Evolutionary conservation across 2,113 vertebrate genomes (phyloP).

Genomic region (Oncorhynchus mykiss): DNA sequence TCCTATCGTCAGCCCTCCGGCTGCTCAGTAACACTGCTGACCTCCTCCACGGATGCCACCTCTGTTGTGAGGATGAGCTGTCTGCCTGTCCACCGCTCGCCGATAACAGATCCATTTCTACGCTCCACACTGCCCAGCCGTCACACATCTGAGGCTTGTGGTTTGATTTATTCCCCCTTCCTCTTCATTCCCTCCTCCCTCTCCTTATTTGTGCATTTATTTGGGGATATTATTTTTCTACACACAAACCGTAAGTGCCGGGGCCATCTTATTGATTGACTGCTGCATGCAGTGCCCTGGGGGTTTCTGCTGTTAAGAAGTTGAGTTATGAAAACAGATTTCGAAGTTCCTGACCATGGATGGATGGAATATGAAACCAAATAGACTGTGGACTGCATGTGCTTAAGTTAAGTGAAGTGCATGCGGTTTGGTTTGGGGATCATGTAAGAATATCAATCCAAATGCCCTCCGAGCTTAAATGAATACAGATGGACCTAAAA

Average conservation of each 20-base stretch:
- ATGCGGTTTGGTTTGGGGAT: not conserved
- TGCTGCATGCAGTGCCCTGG: slow-evolving; percentile 19
- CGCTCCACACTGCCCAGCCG: slow-evolving; percentile 7
- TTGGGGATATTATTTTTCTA: slow-evolving; percentile 54
- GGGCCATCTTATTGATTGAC: slow-evolving; percentile 60
- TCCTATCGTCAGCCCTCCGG: slow-evolving; percentile 50
- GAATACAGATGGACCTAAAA: not conserved
- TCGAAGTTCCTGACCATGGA: slow-evolving; percentile 7
- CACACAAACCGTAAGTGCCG: slow-evolving; percentile 31
- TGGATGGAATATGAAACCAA: no score
- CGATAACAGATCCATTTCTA: slow-evolving; percentile 37
- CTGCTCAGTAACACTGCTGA: slow-evolving; percentile 42
- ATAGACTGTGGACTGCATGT: not conserved
- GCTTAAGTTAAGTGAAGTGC: not conserved
- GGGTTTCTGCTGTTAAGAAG: slow-evolving; percentile 27
- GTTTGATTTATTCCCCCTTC: slow-evolving; percentile 44
- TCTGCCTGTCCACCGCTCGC: slow-evolving; percentile 30
- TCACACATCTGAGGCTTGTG: slow-evolving; percentile 43
- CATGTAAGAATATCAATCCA: not conserved
- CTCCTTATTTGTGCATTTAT: slow-evolving; percentile 38
- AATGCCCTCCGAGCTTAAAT: not conserved
- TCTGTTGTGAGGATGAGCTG: slow-evolving; percentile 33
- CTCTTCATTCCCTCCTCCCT: not conserved
- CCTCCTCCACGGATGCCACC: slow-evolving; percentile 37
- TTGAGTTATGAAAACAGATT: slow-evolving; percentile 23